These are phyloP conservation scores for Pelmatolapia mariae DNA, from an alignment of 2,113 vertebrate species.

Conservation along the genomic window DNA sequence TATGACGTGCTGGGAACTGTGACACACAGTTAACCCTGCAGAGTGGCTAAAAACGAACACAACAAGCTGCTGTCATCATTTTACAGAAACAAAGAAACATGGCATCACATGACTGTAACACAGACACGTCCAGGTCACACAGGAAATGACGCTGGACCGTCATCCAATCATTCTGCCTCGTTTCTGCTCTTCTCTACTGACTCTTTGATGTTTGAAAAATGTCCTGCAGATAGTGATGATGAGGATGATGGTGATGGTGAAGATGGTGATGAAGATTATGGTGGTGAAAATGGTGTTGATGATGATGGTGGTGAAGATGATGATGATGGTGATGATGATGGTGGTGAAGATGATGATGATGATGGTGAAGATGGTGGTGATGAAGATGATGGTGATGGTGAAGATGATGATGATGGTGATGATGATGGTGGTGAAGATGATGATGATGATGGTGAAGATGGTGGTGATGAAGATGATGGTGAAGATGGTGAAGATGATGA, in stretches of 20 bases:
- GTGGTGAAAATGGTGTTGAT: fast-evolving
- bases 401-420: too few species aligned
- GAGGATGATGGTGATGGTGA: fast-evolving
- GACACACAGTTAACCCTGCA: not conserved
- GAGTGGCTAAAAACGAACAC: not conserved
- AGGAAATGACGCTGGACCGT: not conserved
- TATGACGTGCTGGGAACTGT: not conserved
- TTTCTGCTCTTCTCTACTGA: not conserved
- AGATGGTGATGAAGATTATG: fast-evolving
- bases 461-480: fast-evolving
- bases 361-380: fast-evolving
- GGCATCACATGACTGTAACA: not conserved
- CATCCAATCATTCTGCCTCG: not conserved
- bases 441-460: not conserved
- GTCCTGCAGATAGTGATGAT: not conserved
- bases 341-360: fast-evolving
- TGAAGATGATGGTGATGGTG: fast-evolving
- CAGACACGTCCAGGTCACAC: not conserved
- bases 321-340: too few species aligned
- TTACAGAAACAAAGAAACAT: not conserved
- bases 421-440: fast-evolving
- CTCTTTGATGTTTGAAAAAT: not conserved
- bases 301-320: fast-evolving
- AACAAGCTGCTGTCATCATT: not conserved
- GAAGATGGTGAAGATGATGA: fast-evolving